Conservation (phyloP, 23 tunicate genomes). For the Halocynthia roretzi region DNA sequence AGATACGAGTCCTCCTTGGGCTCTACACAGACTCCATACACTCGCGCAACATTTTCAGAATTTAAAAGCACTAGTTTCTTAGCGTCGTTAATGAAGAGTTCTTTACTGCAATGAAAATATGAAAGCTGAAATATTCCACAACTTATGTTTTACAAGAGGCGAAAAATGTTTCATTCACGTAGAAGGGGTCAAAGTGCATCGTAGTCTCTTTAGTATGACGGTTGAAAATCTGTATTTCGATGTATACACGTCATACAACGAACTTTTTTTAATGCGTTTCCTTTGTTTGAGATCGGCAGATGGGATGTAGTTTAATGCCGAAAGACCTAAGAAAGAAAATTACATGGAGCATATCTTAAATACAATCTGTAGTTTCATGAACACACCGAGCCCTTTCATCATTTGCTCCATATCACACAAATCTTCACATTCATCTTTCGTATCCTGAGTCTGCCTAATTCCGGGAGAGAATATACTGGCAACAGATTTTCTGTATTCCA, state of each 20-base stretch:
- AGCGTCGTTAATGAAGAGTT: constrained; percentile 51
- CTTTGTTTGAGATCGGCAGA: constrained; percentile 28
- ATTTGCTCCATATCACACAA: constrained; percentile 49
- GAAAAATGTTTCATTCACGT: constrained; percentile 4
- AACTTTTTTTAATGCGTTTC: constrained; percentile 11
- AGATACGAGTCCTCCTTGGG: constrained; percentile 20
- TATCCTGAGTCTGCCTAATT: constrained; percentile 42
- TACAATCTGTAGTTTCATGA: background rate
- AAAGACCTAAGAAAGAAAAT: constrained; percentile 33
- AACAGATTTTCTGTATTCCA: constrained; percentile 55
- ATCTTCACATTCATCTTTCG: constrained; percentile 67
- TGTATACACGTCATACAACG: constrained; percentile 35
- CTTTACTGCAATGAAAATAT: constrained; percentile 21
- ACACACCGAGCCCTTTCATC: constrained; percentile 40
- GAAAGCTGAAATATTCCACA: background rate
- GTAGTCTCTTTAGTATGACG: constrained; percentile 50
- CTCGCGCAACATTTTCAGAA: constrained; percentile 64
- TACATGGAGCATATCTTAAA: background rate
- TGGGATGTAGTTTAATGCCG: constrained; percentile 46
- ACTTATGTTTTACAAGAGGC: background rate
- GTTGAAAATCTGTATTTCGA: constrained; percentile 51
- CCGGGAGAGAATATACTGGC: constrained; percentile 32
- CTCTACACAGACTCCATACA: constrained; percentile 60
- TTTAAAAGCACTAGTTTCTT: constrained; percentile 62
- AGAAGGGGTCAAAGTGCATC: constrained; percentile 23